These are phyloP conservation scores for Poeciliopsis prolifica DNA, from an alignment of 2,113 vertebrate species.

Conservation along the genomic window DNA sequence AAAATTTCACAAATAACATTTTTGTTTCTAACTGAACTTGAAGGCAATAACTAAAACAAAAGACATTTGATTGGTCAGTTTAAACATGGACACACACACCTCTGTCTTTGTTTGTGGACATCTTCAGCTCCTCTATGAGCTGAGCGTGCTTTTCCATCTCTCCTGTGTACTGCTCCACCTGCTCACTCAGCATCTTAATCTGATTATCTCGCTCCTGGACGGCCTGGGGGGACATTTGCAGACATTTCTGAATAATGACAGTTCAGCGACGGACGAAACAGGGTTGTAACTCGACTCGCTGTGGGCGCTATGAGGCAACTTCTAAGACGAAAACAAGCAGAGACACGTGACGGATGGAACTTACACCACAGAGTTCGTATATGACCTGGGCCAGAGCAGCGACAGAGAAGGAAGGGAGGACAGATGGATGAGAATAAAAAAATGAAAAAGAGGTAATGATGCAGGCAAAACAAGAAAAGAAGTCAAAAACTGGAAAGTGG, in stretches of 20 bases:
- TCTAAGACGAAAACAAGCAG: constrained; percentile 18
- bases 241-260: constrained; percentile 13
- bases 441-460: neutral
- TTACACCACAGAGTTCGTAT: constrained; percentile 83
- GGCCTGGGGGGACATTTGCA: constrained; percentile 73
- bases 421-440: constrained; percentile 32
- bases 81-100: constrained; percentile 68
- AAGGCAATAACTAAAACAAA: neutral
- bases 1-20: too few species aligned
- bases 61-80: neutral
- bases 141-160: constrained; percentile 91
- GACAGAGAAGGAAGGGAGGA: constrained; percentile 45
- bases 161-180: constrained; percentile 89
- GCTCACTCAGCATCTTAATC: constrained; percentile 90
- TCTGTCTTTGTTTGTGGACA: constrained; percentile 83
- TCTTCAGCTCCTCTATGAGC: constrained; percentile 88
- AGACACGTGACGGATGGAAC: constrained; percentile 49
- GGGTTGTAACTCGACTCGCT: neutral
- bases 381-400: constrained; percentile 78
- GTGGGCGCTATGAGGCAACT: neutral
- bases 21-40: neutral
- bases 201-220: constrained; percentile 91
- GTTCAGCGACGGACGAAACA: neutral
- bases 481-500: constrained; percentile 18
- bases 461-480: constrained; percentile 35